A percentile compares a stretch with the other conserved stretches of the same genome.
phyloP scores from a whole-genome alignment of 2,113 vertebrate species.

The Colossoma macropomum region DNA sequence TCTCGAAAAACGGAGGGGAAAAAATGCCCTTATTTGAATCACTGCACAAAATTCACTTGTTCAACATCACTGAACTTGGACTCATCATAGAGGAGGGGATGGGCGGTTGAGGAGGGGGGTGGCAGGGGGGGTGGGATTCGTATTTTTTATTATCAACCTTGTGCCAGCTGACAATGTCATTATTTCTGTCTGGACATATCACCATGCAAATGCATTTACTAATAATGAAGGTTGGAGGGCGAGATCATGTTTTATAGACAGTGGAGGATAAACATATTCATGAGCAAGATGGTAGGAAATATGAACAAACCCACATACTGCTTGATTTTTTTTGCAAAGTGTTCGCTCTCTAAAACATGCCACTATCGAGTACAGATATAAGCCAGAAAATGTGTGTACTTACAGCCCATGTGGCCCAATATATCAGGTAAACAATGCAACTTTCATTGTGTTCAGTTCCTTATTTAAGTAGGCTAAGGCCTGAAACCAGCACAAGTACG shows the following conservation, averaged over 20 bases:
- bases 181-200: conserved; percentile 71
- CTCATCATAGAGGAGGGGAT: conserved; percentile 64
- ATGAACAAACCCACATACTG: conserved; percentile 1
- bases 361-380: background rate
- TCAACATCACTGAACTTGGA: conserved; percentile 77
- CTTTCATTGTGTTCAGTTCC: too few species aligned
- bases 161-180: conserved; percentile 73
- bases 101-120: conserved; percentile 47
- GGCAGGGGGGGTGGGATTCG: conserved; percentile 47
- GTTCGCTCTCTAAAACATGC: background rate
- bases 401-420: background rate
- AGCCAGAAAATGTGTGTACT: background rate
- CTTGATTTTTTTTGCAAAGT: background rate
- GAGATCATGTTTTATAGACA: conserved; percentile 40
- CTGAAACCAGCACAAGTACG: too few species aligned
- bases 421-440: background rate
- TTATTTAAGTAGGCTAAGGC: too few species aligned
- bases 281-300: conserved; percentile 14
- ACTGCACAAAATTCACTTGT: conserved; percentile 76
- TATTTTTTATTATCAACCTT: conserved; percentile 73
- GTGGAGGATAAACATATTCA: conserved; percentile 43
- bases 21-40: conserved; percentile 80
- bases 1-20: conserved; percentile 71
- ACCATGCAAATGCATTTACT: conserved; percentile 54
- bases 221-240: conserved; percentile 51